Evolutionary conservation across 2,113 vertebrate species (phyloP), one percentile per base, ranked within the genome.

Genomic region (Phrynocephalus versicolor): DNA sequence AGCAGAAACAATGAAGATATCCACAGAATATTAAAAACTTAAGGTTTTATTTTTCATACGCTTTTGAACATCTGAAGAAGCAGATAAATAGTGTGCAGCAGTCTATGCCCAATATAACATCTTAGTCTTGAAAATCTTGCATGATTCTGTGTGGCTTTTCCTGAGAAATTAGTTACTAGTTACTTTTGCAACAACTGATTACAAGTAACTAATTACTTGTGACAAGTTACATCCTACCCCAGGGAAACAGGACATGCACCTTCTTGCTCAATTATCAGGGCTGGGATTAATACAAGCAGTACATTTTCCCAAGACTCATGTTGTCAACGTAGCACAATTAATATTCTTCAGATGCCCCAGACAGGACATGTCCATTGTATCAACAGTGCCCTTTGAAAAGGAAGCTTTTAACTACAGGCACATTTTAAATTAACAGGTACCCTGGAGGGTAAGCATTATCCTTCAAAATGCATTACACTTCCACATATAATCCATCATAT

Each of bases 401-500:
- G 23, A 12, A 41, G 39, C 60, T 79, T 25, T 87, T 76, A 88
- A 90, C 92, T 89, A 85, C 78, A 65, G 41, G 70, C 7, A 2
- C 87, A 82, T 74, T 87, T 92, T 71, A 87, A 94, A 92, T 92
- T 86, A 91, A 74, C 85, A 70, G 21, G 74, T 86, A 84, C 88
- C 90, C 92, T 41, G 55, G 87, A 79, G 62, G 87, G 2, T 84
- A 89, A 82, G 88, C 80, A 69, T 88, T 88, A 82, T 30, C 76
- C 86, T 72, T 84, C 88, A 88, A 92, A 90, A 30, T 35, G 55
- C 89, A 86, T 86, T 81, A 74, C 57, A 55, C 39, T 81, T 93
- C 90, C 91, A 90, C 62, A 60, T 71, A 89, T 82, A 81, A 90
- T 88, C 89, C 82, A 88, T 92, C 93, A 92, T 18, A 93, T 73